phyloP scores from a whole-genome alignment of 2,797 vertebrate species.

The Scolopax bukidnonensis region DNA sequence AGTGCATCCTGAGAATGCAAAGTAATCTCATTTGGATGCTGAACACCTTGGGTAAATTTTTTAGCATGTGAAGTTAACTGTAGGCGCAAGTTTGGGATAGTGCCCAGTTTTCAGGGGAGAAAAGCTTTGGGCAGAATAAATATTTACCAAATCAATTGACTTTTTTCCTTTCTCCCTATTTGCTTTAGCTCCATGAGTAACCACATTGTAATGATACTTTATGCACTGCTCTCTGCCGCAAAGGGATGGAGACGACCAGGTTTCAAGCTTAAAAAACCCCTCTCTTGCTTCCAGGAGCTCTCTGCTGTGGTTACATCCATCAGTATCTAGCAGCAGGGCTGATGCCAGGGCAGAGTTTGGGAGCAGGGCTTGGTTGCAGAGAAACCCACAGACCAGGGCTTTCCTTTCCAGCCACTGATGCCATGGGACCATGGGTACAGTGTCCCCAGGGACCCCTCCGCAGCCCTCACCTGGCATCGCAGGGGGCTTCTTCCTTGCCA shows the following conservation, averaged over 20 bases:
- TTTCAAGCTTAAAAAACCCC: not conserved
- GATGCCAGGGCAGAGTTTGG: not conserved
- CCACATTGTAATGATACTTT: not conserved
- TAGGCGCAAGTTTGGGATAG: conserved; percentile 1
- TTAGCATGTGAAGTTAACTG: conserved; percentile 5
- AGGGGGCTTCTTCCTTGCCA: not conserved
- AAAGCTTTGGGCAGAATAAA: conserved; percentile 56
- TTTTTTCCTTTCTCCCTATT: conserved; percentile 12
- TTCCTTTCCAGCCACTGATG: not conserved
- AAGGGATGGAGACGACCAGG: not conserved
- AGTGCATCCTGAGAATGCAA: not conserved
- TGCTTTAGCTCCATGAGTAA: conserved; percentile 13
- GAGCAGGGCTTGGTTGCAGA: not conserved
- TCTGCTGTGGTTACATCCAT: not conserved
- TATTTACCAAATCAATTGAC: conserved; percentile 55
- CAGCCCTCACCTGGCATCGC: not conserved
- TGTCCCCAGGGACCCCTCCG: not conserved
- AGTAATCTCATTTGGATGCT: conserved; percentile 46
- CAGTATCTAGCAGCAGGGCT: not conserved
- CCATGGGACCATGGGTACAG: not conserved
- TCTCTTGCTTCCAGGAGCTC: not conserved
- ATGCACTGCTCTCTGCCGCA: not conserved
- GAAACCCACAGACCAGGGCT: not conserved
- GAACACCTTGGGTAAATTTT: conserved; percentile 39
- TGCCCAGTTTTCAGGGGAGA: conserved; percentile 24